A percentile compares a stretch with the other conserved stretches of the same genome.
phyloP scores from a whole-genome alignment of 2,797 vertebrate species.

The Thamnophis elegans region DNA sequence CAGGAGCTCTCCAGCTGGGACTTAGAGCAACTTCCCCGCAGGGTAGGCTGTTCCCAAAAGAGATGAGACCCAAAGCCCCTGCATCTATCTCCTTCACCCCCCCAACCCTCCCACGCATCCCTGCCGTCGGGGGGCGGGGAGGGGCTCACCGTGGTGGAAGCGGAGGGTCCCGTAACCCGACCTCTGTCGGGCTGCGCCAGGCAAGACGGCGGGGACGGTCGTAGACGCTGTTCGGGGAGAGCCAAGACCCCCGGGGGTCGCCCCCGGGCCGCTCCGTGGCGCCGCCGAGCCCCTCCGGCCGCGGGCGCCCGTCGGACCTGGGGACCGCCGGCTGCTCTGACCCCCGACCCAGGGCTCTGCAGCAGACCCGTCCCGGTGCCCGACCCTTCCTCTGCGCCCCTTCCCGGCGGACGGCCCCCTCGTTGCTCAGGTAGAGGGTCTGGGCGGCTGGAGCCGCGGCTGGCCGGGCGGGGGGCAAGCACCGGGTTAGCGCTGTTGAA shows the following conservation, averaged over 20 bases:
- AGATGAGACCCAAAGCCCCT: not conserved
- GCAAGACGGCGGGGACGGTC: constrained; percentile 62
- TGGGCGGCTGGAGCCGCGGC: not conserved
- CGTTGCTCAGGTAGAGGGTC: not conserved
- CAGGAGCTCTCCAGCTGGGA: not conserved
- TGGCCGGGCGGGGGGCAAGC: constrained; percentile 44
- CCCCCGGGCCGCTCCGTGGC: constrained; percentile 62
- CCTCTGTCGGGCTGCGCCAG: not conserved
- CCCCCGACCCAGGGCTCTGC: not conserved
- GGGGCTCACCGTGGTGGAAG: constrained; percentile 74
- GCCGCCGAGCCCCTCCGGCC: not conserved
- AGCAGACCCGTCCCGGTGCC: not conserved
- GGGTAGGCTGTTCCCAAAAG: not conserved
- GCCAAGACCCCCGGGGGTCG: constrained; percentile 63
- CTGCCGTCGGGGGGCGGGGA: not conserved
- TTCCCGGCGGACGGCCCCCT: not conserved
- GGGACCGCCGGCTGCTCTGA: not conserved
- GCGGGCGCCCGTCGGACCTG: not conserved
- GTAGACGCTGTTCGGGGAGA: constrained; percentile 72
- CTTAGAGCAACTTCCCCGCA: not conserved
- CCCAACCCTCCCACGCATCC: not conserved
- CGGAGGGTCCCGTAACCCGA: constrained; percentile 71
- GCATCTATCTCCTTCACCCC: too few relatives aligned
- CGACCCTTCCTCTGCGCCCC: not conserved
- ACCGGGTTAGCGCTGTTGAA: constrained; percentile 72